Evolutionary conservation across 2,113 vertebrate genomes (phyloP).

Genomic region (Malurus alboscapulatus): DNA sequence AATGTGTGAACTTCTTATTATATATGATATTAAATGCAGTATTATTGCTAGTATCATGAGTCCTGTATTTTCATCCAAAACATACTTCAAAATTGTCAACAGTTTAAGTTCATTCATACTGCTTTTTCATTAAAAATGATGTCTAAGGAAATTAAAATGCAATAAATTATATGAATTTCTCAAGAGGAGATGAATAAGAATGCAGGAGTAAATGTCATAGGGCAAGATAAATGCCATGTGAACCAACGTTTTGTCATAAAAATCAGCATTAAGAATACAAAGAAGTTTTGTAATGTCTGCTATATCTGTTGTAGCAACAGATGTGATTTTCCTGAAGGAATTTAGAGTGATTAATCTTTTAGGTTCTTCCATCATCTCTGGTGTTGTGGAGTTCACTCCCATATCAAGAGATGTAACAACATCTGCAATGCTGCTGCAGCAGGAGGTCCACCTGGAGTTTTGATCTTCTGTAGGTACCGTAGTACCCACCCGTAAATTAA

Average conservation of each 20-base stretch:
- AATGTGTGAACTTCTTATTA: background rate
- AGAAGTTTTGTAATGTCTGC: background rate
- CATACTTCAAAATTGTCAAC: background rate
- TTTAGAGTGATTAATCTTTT: background rate
- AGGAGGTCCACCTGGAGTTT: background rate
- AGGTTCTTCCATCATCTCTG: background rate
- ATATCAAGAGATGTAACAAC: background rate
- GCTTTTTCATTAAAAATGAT: background rate
- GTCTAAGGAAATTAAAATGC: background rate
- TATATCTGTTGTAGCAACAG: background rate
- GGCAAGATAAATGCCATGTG: background rate
- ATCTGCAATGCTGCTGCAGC: background rate
- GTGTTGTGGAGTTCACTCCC: background rate
- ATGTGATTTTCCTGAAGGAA: background rate
- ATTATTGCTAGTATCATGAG: background rate
- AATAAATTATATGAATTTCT: background rate
- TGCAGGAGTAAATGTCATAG: background rate
- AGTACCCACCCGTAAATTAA: background rate
- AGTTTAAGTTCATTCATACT: background rate
- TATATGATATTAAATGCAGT: background rate
- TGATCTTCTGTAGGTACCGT: background rate
- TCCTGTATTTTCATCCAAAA: background rate
- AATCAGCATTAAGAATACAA: background rate
- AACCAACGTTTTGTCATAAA: background rate
- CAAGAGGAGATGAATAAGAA: background rate